Percentiles rank a stretch among this genome's conserved stretches.
Evolutionary conservation across 2,797 vertebrate genomes (phyloP).

Genomic region (Liparis tanakae): DNA sequence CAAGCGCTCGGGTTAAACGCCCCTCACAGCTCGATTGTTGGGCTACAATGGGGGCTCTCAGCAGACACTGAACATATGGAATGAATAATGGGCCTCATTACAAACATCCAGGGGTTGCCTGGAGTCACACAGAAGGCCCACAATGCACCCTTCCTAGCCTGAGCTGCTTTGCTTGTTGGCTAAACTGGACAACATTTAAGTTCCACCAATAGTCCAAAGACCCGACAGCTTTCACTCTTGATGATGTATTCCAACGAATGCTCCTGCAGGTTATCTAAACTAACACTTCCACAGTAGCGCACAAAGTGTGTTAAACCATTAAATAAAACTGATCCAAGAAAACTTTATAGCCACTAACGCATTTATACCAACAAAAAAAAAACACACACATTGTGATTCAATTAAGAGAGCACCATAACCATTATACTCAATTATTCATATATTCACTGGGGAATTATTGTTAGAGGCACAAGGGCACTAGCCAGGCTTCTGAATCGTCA

Average conservation of each 20-base stretch:
- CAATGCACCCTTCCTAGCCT: conserved; percentile 65
- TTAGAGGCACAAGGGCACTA: conserved; percentile 51
- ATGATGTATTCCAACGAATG: conserved; percentile 28
- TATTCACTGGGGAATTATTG: conserved; percentile 57
- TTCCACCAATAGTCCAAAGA: conserved; percentile 20
- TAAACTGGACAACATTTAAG: conserved; percentile 35
- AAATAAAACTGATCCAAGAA: conserved; percentile 27
- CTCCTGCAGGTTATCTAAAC: background rate
- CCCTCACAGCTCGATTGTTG: conserved; percentile 73
- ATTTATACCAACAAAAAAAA: conserved; percentile 33
- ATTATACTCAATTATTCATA: conserved; percentile 63
- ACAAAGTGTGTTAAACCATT: background rate
- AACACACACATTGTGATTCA: conserved; percentile 41
- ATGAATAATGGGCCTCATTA: conserved; percentile 85
- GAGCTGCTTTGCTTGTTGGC: conserved; percentile 35
- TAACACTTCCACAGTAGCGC: background rate
- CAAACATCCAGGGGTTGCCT: conserved; percentile 83
- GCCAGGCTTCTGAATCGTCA: conserved; percentile 51
- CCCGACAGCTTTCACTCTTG: conserved; percentile 20
- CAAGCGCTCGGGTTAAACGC: conserved; percentile 74
- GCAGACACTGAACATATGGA: conserved; percentile 84
- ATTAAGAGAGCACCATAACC: conserved; percentile 44
- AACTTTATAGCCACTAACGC: conserved; percentile 8
- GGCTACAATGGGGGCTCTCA: conserved; percentile 77
- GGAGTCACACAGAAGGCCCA: conserved; percentile 76